A percentile compares a stretch with the other conserved stretches of the same genome.
phyloP scores from a whole-genome alignment of 2,113 vertebrate species.

The Haemorhous mexicanus region DNA sequence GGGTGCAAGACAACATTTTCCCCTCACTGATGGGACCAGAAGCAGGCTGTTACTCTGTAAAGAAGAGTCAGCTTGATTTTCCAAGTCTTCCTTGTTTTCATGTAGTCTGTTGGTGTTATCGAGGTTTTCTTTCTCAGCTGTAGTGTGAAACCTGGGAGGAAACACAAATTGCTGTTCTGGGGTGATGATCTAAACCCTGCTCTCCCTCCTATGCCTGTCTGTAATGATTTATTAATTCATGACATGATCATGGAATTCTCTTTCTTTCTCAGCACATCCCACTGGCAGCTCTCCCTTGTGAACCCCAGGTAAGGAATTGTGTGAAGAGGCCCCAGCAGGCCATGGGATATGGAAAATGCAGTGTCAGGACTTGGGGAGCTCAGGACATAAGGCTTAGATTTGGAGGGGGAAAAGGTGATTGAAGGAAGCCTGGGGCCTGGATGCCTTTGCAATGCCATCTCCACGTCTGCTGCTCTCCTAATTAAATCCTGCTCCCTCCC shows the following conservation, averaged over 20 bases:
- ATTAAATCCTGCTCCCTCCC: conserved; percentile 16
- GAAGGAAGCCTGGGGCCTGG: background rate
- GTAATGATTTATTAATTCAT: background rate
- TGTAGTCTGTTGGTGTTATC: background rate
- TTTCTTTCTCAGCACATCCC: background rate
- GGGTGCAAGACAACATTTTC: fast-evolving
- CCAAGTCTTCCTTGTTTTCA: background rate
- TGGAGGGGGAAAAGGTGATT: background rate
- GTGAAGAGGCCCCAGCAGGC: background rate
- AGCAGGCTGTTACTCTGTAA: background rate
- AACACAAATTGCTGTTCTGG: background rate
- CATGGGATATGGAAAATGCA: background rate
- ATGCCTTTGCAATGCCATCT: background rate
- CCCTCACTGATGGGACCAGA: fast-evolving
- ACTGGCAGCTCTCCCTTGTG: background rate
- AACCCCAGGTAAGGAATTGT: background rate
- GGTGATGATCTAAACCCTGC: background rate
- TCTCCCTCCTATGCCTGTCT: background rate
- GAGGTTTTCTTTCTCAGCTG: background rate
- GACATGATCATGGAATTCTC: fast-evolving
- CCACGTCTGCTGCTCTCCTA: background rate
- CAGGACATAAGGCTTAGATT: background rate
- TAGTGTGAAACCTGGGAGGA: background rate
- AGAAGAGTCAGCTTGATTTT: background rate
- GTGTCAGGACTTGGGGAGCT: background rate